Evolutionary conservation across 2,113 vertebrate genomes (phyloP).

Genomic region (Perca flavescens): DNA sequence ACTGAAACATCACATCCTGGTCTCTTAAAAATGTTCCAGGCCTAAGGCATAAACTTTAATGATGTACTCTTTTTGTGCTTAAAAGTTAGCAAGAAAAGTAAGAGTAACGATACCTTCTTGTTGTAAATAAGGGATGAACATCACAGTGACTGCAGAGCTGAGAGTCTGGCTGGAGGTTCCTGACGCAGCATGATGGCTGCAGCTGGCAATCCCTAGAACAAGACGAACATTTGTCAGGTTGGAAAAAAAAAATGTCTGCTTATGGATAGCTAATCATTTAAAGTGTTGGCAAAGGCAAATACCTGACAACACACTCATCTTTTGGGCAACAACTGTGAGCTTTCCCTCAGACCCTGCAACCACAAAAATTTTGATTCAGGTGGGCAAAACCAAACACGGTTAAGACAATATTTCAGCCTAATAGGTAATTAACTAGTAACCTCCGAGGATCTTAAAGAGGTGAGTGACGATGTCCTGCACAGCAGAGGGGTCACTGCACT

Average conservation of each 20-base stretch:
- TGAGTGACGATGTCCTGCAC: constrained; percentile 90
- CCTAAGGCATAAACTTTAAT: background rate
- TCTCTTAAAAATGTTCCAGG: background rate
- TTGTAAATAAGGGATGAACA: constrained; percentile 96
- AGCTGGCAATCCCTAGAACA: constrained; percentile 90
- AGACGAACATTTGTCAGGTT: background rate
- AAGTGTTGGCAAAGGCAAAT: constrained; percentile 8
- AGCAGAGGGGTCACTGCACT: constrained; percentile 92
- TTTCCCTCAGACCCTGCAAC: constrained; percentile 94
- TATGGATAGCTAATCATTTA: too few relatives aligned
- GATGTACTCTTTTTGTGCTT: background rate
- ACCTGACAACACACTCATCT: constrained; percentile 97
- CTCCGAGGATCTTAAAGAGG: constrained; percentile 94
- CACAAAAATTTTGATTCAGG: constrained; percentile 1
- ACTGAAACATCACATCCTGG: background rate
- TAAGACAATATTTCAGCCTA: background rate
- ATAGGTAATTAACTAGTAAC: constrained; percentile 74
- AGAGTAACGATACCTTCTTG: constrained; percentile 89
- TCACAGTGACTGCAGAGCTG: constrained; percentile 86
- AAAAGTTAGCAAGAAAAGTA: background rate
- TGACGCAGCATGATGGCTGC: constrained; percentile 93
- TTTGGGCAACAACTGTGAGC: constrained; percentile 93
- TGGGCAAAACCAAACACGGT: background rate
- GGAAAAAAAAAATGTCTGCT: background rate
- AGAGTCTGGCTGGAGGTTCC: constrained; percentile 92